Conservation (phyloP, 2,888 invertebrate species). For the Dicycla oo region DNA sequence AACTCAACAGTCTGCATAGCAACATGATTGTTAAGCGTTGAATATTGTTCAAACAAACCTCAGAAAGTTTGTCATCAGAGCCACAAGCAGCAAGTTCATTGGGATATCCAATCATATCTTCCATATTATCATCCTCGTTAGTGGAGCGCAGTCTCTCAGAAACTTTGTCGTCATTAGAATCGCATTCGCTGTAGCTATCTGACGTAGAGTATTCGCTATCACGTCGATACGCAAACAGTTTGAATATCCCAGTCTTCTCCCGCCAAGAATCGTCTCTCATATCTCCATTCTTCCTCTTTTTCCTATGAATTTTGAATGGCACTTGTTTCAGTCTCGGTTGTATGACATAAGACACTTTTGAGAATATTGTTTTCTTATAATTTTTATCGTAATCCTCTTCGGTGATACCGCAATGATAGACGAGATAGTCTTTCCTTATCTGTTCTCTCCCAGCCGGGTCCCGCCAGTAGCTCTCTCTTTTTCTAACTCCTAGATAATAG, state of each 20-base stretch:
- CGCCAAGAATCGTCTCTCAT: conserved; percentile 83
- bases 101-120: conserved; percentile 68
- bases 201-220: conserved; percentile 85
- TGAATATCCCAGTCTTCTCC: conserved; percentile 83
- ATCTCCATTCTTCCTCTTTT: conserved; percentile 72
- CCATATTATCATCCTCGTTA: conserved; percentile 61
- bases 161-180: conserved; percentile 74
- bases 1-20: conserved; percentile 18
- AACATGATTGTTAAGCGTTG: conserved; percentile 22
- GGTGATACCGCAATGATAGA: conserved; percentile 84
- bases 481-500: conserved; percentile 84
- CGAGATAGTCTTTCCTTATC: conserved; percentile 84
- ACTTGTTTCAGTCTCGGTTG: conserved; percentile 84
- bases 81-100: conserved; percentile 65
- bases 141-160: conserved; percentile 54
- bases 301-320: conserved; percentile 86
- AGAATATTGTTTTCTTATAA: conserved; percentile 72
- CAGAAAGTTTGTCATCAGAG: conserved; percentile 34
- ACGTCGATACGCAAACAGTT: conserved; percentile 80
- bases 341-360: conserved; percentile 70
- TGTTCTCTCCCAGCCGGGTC: conserved; percentile 84
- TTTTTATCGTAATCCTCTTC: conserved; percentile 84
- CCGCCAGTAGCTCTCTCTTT: conserved; percentile 84
- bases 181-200: conserved; percentile 87
- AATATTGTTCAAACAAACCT: conserved; percentile 44